These are phyloP conservation scores for Galago senegalensis DNA, from an alignment of 2,797 vertebrate genomes.

Conservation along the genomic window DNA sequence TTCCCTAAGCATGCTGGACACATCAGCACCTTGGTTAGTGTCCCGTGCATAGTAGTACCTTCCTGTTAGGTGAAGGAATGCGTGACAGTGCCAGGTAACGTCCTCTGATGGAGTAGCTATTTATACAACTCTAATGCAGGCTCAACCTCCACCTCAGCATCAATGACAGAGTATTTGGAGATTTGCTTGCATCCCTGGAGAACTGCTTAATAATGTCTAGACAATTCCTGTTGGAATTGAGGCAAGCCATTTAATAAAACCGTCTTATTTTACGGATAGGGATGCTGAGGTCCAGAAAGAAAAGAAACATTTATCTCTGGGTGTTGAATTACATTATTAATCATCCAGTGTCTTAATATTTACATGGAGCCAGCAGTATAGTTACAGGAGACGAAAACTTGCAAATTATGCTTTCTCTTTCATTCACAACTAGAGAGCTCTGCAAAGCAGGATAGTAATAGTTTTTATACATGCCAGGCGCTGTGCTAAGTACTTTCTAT, in stretches of 20 bases:
- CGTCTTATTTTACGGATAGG: background rate
- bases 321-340: background rate
- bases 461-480: background rate
- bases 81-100: background rate
- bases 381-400: background rate
- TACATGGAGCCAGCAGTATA: background rate
- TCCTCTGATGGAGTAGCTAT: background rate
- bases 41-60: background rate
- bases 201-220: background rate
- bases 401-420: background rate
- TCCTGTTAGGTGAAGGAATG: background rate
- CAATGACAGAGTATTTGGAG: background rate
- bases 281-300: background rate
- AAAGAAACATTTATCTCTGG: slow-evolving; percentile 24
- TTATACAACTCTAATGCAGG: background rate
- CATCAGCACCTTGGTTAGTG: background rate
- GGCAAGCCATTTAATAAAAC: background rate
- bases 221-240: background rate
- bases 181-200: background rate
- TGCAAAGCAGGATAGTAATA: background rate
- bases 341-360: background rate
- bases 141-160: background rate
- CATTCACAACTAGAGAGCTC: background rate
- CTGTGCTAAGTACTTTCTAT: background rate
- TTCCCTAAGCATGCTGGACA: background rate